These are phyloP conservation scores for Chionoecetes opilio DNA, from an alignment of 1,140 invertebrate genomes.

Conservation along the genomic window DNA sequence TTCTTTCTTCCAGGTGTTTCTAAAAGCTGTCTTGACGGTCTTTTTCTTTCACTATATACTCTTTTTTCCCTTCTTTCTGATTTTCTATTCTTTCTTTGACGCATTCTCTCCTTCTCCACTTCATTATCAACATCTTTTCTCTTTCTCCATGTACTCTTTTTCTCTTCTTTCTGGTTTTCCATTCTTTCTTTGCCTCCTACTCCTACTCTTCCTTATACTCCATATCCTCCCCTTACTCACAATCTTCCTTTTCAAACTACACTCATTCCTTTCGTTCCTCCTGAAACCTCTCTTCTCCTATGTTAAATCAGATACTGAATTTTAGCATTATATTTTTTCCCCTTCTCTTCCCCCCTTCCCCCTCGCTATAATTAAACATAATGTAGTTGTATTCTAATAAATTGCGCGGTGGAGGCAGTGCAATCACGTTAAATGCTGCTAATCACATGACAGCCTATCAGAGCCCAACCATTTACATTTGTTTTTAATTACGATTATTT, in stretches of 20 bases:
- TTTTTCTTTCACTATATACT: not conserved
- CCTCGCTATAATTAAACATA: not conserved
- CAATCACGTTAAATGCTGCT: not conserved
- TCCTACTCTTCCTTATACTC: not conserved
- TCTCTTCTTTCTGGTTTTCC: too few relatives aligned
- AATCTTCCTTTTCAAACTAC: not conserved
- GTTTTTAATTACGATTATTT: conserved; percentile 23
- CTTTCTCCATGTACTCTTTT: not conserved
- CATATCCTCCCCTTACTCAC: not conserved
- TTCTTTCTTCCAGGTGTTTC: not conserved
- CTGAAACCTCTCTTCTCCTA: too few relatives aligned
- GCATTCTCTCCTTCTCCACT: too few relatives aligned
- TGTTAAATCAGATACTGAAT: too few relatives aligned
- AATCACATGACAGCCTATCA: not conserved
- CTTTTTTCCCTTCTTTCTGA: not conserved
- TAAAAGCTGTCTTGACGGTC: not conserved
- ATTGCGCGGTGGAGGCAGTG: not conserved
- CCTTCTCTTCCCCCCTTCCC: not conserved
- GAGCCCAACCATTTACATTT: not conserved
- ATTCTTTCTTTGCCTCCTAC: not conserved
- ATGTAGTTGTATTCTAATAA: not conserved
- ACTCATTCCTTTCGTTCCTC: too few relatives aligned
- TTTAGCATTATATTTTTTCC: too few relatives aligned
- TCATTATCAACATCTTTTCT: not conserved
- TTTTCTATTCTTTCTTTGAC: too few relatives aligned